These are phyloP conservation scores for Protomyctophum bolini DNA, from an alignment of 2,113 vertebrate genomes.

Conservation along the genomic window DNA sequence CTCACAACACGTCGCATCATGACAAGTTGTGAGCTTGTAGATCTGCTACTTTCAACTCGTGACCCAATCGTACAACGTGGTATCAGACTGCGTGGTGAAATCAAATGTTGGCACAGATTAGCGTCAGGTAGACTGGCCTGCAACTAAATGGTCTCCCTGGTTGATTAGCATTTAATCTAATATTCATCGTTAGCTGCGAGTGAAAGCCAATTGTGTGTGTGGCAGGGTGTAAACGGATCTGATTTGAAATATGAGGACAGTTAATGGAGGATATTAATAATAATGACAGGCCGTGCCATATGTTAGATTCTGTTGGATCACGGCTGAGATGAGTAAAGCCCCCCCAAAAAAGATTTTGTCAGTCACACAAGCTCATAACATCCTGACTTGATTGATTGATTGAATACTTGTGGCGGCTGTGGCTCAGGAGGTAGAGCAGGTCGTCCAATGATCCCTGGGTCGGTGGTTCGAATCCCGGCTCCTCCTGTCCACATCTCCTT, in stretches of 20 bases:
- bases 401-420: too few species aligned
- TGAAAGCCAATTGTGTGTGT: slow-evolving; percentile 19
- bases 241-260: slow-evolving; percentile 31
- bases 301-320: slow-evolving; percentile 3
- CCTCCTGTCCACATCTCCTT: too few species aligned
- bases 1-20: too few species aligned
- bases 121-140: background rate
- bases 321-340: too few species aligned
- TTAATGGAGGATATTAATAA: slow-evolving; percentile 25
- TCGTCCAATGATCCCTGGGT: too few species aligned
- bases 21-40: too few species aligned
- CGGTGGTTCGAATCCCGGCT: too few species aligned
- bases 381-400: too few species aligned
- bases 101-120: background rate
- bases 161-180: slow-evolving; percentile 26
- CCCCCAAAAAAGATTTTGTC: too few species aligned
- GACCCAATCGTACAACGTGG: background rate
- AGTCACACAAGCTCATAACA: too few species aligned
- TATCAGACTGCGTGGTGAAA: background rate
- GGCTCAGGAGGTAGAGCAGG: too few species aligned
- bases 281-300: slow-evolving; percentile 28
- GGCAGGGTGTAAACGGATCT: slow-evolving; percentile 45
- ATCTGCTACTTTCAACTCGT: too few species aligned
- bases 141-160: slow-evolving; percentile 9
- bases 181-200: slow-evolving; percentile 32